Evolutionary conservation across 2,797 vertebrate species (phyloP), one percentile per base, ranked within the genome.

Genomic region (Danio choprae): DNA sequence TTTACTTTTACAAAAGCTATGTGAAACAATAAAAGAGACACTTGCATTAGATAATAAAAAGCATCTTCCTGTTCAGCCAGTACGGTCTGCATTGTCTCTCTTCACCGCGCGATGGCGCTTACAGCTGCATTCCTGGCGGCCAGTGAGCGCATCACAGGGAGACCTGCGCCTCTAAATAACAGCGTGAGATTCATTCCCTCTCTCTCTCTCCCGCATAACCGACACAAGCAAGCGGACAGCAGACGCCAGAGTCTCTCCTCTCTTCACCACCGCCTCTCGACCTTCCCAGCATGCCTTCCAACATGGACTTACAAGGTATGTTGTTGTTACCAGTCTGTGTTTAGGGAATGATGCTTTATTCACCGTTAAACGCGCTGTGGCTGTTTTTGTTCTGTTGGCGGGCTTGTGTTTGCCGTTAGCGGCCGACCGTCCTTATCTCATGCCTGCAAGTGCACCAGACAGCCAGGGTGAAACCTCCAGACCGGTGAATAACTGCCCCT

Each of bases 231-330:
- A 55, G 44, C 55, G 2, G 22, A 40, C 65, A 53, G 38, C 40
- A 3, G 41, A 1, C 29, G 2, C 10, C 6, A 4, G 46, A 10
- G 13, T 65, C 44, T 51, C 41, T 40, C 15, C 16, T 62, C 7
- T 83, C 77, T 6, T 51, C 69, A 44, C 43, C n/a, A 41, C 80
- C 85, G 4, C 7, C 50, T 41, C 80, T 77, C n/a, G 84, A 46
- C 88, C 51, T 80, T 56, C 18, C 70, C 84, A 83, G 83, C 79
- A 95, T 95, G 94, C 93, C 94, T 86, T 92, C 93, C 11, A 90
- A 89, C 77, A 78, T 87, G 84, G 91, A 92, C 13, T 16, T 78
- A 29, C 94, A 95, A 92, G 94, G 94, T 94, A 89, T 86, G 20
- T 40, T 0, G 1, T 8, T 13, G 20, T 43, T 38, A 13, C 9